phyloP scores from a whole-genome alignment of 2,797 vertebrate species.

The Todus mexicanus region DNA sequence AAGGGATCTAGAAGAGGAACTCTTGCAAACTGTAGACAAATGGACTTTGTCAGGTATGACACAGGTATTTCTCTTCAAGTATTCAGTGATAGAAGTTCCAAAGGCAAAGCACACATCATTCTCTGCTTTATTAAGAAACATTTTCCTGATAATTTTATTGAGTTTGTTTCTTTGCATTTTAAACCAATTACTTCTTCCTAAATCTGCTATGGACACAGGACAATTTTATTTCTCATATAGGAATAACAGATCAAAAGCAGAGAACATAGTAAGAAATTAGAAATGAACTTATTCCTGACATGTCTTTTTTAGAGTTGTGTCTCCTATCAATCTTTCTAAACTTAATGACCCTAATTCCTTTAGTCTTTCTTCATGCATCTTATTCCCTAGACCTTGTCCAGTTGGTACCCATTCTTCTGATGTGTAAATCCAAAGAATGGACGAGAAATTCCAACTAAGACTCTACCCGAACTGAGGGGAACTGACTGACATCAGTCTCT shows the following conservation, averaged over 20 bases:
- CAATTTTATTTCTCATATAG: not conserved
- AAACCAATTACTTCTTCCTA: not conserved
- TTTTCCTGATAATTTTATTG: not conserved
- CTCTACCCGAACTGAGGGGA: not conserved
- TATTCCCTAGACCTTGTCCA: not conserved
- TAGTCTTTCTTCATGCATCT: not conserved
- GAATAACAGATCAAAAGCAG: not conserved
- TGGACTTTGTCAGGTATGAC: not conserved
- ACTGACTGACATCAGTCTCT: not conserved
- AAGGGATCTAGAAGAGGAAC: not conserved
- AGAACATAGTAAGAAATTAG: not conserved
- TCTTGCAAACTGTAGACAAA: not conserved
- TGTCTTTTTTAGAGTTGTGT: not conserved
- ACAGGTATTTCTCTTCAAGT: not conserved
- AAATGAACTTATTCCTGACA: not conserved
- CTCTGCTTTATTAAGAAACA: not conserved
- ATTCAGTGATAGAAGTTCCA: not conserved
- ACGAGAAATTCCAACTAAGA: not conserved
- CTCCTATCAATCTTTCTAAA: not conserved
- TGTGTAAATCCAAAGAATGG: not conserved
- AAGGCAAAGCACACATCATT: not conserved
- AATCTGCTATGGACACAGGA: not conserved
- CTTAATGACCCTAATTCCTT: not conserved
- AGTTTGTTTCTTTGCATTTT: not conserved
- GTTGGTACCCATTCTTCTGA: not conserved